A percentile compares a stretch with the other conserved stretches of the same genome.
These are phyloP conservation scores for Botia kubotai DNA, from an alignment of 2,797 vertebrate species.

Conservation along the genomic window DNA sequence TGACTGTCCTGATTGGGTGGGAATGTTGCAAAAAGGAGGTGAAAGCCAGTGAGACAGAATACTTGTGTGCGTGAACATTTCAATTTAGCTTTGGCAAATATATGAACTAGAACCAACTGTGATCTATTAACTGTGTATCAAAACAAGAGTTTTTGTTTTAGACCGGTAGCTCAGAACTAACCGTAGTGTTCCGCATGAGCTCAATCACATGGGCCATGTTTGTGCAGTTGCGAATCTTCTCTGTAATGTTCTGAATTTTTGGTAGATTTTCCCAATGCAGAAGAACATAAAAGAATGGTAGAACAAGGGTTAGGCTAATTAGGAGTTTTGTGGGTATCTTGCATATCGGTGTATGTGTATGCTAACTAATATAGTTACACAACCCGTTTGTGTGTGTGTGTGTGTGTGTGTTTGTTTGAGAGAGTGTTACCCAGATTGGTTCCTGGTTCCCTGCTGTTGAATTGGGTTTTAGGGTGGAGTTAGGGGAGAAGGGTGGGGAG, in stretches of 20 bases:
- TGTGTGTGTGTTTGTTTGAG: neutral
- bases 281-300: constrained; percentile 10
- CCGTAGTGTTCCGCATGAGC: constrained; percentile 66
- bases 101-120: no score
- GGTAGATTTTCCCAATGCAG: constrained; percentile 2
- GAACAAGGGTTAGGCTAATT: neutral
- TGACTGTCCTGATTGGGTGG: constrained; percentile 55
- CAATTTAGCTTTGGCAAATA: neutral
- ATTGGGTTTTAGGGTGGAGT: neutral
- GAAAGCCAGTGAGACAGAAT: neutral
- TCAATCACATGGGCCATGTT: constrained; percentile 64
- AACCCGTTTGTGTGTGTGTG: no score
- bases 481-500: neutral
- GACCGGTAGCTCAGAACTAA: constrained; percentile 58
- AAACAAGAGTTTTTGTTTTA: no score
- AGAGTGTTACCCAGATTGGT: constrained; percentile 45
- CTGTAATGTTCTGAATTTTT: constrained; percentile 54
- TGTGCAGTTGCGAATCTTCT: constrained; percentile 65
- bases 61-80: neutral
- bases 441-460: neutral
- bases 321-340: neutral
- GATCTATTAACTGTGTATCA: no score
- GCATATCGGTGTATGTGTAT: neutral
- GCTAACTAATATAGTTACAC: no score
- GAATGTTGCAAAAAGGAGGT: neutral